A percentile compares a stretch with the other conserved stretches of the same genome.
phyloP scores from a whole-genome alignment of 2,113 vertebrate genomes.

The Coregonus clupeaformis region DNA sequence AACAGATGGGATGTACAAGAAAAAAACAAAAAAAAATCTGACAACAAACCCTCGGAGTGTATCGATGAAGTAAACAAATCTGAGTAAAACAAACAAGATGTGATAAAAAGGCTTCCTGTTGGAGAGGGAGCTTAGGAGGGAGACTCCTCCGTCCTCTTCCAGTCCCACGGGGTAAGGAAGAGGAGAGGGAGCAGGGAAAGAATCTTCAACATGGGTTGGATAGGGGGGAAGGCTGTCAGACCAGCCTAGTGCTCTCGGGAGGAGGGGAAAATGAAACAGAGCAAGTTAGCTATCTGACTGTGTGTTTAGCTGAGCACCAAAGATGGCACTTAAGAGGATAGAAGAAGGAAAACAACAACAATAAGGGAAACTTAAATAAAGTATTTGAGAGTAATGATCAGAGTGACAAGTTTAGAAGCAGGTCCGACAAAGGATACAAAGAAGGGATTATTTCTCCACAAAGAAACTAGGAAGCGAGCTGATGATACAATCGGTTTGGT shows the following conservation, averaged over 20 bases:
- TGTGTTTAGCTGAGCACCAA: slow-evolving; percentile 24
- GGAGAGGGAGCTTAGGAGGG: slow-evolving; percentile 24
- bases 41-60: neutral
- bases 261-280: slow-evolving; percentile 25
- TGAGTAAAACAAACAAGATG: slow-evolving; percentile 13
- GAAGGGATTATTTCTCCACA: neutral
- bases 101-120: slow-evolving; percentile 15
- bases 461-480: neutral
- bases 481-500: neutral
- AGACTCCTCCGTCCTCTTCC: neutral
- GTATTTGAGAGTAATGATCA: no score
- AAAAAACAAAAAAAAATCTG: neutral
- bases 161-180: neutral
- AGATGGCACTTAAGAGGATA: slow-evolving; percentile 16
- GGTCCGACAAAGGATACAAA: neutral
- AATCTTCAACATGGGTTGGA: slow-evolving; percentile 23
- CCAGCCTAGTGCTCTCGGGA: slow-evolving; percentile 31
- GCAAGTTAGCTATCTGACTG: slow-evolving; percentile 16
- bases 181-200: neutral
- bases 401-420: neutral
- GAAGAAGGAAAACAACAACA: neutral
- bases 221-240: slow-evolving; percentile 41
- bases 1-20: neutral
- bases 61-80: slow-evolving; percentile 10
- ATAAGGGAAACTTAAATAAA: no score